Percentiles rank a stretch among this genome's conserved stretches.
phyloP scores from a whole-genome alignment of 2,113 vertebrate genomes.

The Phyllostomus hastatus region DNA sequence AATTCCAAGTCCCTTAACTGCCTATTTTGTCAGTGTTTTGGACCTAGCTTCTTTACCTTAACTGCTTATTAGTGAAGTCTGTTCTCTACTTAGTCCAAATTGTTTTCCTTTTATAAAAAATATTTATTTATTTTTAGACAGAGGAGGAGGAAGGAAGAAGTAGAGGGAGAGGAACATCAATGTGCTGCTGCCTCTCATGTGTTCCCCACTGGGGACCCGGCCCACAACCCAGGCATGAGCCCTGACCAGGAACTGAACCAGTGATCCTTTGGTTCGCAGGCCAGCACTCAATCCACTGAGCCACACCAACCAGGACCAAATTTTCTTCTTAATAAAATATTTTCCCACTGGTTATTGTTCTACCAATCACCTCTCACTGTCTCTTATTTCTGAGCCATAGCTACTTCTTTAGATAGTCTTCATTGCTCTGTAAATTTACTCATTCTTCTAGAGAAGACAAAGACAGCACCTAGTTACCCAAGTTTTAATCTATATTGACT shows the following conservation, averaged over 20 bases:
- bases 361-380: not conserved
- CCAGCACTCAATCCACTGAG: too few relatives aligned
- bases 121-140: too few relatives aligned
- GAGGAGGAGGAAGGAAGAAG: too few relatives aligned
- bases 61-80: not conserved
- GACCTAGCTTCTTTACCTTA: not conserved
- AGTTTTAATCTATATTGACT: constrained; percentile 2
- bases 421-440: constrained; percentile 19
- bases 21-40: not conserved
- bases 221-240: too few relatives aligned
- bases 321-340: constrained; percentile 23
- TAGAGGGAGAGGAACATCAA: too few relatives aligned
- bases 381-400: not conserved
- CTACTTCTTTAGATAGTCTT: not conserved
- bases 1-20: not conserved
- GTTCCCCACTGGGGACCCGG: too few relatives aligned
- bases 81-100: not conserved
- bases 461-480: not conserved
- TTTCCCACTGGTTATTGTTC: not conserved
- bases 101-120: not conserved
- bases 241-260: too few relatives aligned
- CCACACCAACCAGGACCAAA: not conserved
- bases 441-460: not conserved
- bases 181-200: too few relatives aligned
- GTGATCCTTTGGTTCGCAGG: too few relatives aligned